Evolutionary conservation across 2,888 invertebrate genomes (phyloP), one percentile per base, ranked within the genome.

Genomic region (Creontiades dilutus): DNA sequence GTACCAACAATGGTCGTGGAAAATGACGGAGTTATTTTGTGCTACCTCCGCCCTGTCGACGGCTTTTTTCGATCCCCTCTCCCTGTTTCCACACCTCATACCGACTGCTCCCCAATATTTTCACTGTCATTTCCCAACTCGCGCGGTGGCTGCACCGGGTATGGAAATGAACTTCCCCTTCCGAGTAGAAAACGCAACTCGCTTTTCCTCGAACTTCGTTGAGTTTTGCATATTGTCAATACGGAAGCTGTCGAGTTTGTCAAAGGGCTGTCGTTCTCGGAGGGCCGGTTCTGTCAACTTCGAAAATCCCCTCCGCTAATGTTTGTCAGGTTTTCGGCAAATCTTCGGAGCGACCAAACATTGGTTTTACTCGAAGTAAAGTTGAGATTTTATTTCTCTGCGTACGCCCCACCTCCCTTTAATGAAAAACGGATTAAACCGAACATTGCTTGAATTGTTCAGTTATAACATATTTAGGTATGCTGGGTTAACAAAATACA

Each of bases 181-280:
- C 68, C 68, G 0, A 68, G 68, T 12, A 27, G 68, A 27, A 68
- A 68, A 68, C 68, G 68, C 27, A 27, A 23, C 68, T 23, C 23
- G 11, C 16, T 13, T 23, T 23, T 68, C 68, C 23, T 11, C 57
- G 5, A 68, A 68, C 68, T 68, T 23, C 68, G 68, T 68, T 23
- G 23, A 13, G 27, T 23, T 68, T 68, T 68, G 68, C 68, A 68
- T 68, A 68, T 27, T 68, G 68, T 23, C 68, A 68, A 68, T 68
- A 68, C 68, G 68, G 68, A 68, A 27, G 68, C 68, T 68, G 68
- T 68, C 68, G 23, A 68, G 19, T 68, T 68, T 68, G 68, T 68
- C 68, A 68, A 68, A 68, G 68, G 68, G 68, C 19, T 5, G 68
- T 23, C 5, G 19, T 11, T 0, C 0, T 23, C 9, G 19, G 52